phyloP scores from a whole-genome alignment of 2,888 invertebrate species.

The Agrochola macilenta region DNA sequence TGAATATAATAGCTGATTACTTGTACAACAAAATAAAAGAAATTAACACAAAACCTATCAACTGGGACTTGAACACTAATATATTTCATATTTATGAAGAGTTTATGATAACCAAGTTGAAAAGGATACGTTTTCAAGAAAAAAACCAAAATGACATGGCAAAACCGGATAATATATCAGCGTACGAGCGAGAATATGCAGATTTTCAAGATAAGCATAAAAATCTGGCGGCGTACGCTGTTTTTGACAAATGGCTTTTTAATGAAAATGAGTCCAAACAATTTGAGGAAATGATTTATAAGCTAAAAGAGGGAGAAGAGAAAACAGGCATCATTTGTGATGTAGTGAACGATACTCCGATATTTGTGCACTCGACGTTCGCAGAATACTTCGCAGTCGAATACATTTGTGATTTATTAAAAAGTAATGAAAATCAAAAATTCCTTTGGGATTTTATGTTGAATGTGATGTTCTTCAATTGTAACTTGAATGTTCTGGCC shows the following conservation, averaged over 20 bases:
- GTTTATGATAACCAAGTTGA: conserved; percentile 3
- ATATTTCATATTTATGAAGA: conserved; percentile 3
- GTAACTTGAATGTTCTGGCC: not conserved
- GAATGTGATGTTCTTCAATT: not conserved
- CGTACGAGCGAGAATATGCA: not conserved
- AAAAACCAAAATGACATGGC: conserved; percentile 15
- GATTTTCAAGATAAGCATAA: conserved; percentile 4
- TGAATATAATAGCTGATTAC: conserved; percentile 38
- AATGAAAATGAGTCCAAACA: not conserved
- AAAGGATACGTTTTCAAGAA: conserved; percentile 9
- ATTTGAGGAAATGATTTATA: not conserved
- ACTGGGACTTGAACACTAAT: not conserved
- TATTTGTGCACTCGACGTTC: conserved; percentile 20
- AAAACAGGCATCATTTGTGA: not conserved
- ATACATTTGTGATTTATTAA: conserved; percentile 22
- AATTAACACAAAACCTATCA: not conserved
- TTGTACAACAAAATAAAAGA: conserved; percentile 26
- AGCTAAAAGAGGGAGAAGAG: conserved; percentile 1
- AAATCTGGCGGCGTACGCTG: conserved; percentile 10
- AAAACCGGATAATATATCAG: conserved; percentile 12
- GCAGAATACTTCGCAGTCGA: conserved; percentile 22
- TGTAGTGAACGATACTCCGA: not conserved
- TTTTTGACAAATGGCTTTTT: not conserved
- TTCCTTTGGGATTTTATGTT: not conserved
- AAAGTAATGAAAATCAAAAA: not conserved